Percentiles rank a stretch among this genome's conserved stretches.
phyloP scores from a whole-genome alignment of 2,797 vertebrate species.

The Otolemur crassicaudatus region DNA sequence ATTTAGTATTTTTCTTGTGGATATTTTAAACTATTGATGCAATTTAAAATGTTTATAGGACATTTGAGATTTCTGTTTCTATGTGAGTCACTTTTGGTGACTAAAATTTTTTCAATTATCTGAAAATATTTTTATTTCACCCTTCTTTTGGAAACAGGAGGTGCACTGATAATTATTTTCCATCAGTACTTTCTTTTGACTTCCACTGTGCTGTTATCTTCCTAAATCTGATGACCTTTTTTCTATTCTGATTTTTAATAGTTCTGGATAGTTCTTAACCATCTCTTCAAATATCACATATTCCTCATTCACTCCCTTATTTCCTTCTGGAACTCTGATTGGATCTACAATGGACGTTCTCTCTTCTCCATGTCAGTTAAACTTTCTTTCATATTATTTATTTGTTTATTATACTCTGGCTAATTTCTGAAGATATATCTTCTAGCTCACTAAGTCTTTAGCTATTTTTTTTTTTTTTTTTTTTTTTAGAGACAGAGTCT shows the following conservation, averaged over 20 bases:
- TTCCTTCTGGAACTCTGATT: slow-evolving; percentile 20
- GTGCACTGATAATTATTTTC: neutral
- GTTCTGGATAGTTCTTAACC: neutral
- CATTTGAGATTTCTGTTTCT: slow-evolving; percentile 67
- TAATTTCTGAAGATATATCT: slow-evolving; percentile 31
- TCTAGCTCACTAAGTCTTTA: neutral
- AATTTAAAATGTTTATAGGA: slow-evolving; percentile 71
- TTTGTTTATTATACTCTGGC: neutral
- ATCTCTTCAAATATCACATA: neutral
- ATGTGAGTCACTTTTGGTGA: slow-evolving; percentile 64
- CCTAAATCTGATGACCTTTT: neutral
- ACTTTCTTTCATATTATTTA: neutral
- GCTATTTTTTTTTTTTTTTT: too few species aligned
- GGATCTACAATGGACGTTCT: neutral
- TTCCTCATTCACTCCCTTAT: neutral
- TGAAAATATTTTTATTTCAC: slow-evolving; percentile 54
- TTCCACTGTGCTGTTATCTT: neutral
- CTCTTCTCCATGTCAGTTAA: neutral
- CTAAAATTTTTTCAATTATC: slow-evolving; percentile 61
- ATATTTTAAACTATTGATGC: slow-evolving; percentile 69
- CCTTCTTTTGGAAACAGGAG: slow-evolving; percentile 15
- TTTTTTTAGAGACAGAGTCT: too few species aligned
- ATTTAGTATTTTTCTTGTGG: slow-evolving; percentile 56
- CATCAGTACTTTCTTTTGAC: neutral
- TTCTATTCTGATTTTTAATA: neutral